Conservation (phyloP, 1,140 invertebrate species). For the Papilio dardanus region DNA sequence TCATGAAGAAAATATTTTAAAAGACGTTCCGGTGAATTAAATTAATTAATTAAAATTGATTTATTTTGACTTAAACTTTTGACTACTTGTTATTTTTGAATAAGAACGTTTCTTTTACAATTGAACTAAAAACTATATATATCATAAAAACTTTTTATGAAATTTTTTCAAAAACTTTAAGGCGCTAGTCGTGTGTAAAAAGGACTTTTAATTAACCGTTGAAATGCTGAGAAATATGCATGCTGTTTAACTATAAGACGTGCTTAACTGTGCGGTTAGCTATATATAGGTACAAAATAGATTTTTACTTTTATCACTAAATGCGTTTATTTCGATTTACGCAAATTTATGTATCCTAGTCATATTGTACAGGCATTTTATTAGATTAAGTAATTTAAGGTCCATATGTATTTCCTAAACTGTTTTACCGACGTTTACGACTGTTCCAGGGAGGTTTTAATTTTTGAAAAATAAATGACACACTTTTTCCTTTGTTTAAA, state of each 20-base stretch:
- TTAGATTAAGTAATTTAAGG: conserved; percentile 57
- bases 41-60: background rate
- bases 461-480: background rate
- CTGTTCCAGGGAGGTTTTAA: conserved; percentile 28
- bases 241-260: conserved; percentile 6
- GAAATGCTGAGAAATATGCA: background rate
- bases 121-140: background rate
- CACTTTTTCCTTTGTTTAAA: background rate
- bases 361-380: conserved; percentile 74
- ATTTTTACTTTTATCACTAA: conserved; percentile 61
- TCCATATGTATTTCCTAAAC: conserved; percentile 61
- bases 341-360: conserved; percentile 72
- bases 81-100: background rate
- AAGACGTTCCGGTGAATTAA: background rate
- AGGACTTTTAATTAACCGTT: background rate
- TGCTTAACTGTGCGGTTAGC: conserved; percentile 2
- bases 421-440: conserved; percentile 62
- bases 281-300: conserved; percentile 64
- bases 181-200: conserved; percentile 4
- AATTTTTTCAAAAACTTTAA: no score
- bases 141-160: no score
- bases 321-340: conserved; percentile 57
- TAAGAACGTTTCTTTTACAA: background rate
- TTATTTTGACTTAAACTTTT: background rate
- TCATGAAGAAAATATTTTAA: background rate